Percentiles rank a stretch among this genome's conserved stretches.
These are phyloP conservation scores for Nixonia krombeini DNA, from an alignment of 1,140 invertebrate species.

Conservation along the genomic window DNA sequence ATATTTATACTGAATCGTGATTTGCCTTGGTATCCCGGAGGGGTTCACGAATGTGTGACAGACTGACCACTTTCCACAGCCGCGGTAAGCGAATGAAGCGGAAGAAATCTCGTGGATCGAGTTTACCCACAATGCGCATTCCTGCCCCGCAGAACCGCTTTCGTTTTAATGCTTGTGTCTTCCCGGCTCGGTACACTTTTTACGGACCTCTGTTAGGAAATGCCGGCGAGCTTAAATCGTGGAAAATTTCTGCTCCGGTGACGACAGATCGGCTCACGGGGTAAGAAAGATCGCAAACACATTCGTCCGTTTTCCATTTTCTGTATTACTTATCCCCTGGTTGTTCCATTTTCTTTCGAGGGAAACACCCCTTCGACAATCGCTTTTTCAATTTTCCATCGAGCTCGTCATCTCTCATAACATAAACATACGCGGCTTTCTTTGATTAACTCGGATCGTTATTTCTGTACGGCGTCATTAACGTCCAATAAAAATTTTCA, in stretches of 20 bases:
- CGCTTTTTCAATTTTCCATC: too few species aligned
- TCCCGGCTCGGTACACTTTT: constrained; percentile 15
- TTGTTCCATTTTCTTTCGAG: constrained; percentile 13
- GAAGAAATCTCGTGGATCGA: constrained; percentile 22
- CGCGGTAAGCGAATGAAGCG: not conserved
- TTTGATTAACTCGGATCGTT: too few species aligned
- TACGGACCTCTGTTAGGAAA: constrained; percentile 1
- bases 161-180: constrained; percentile 22
- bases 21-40: too few species aligned
- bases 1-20: too few species aligned
- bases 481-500: too few species aligned
- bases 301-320: constrained; percentile 1
- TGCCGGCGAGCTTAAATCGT: constrained; percentile 22
- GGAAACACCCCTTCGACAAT: constrained; percentile 9
- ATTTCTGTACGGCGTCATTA: too few species aligned
- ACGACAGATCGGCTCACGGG: constrained; percentile 21
- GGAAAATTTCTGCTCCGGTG: constrained; percentile 31
- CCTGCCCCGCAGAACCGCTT: constrained; percentile 31
- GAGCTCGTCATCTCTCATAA: not conserved
- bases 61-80: not conserved
- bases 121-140: constrained; percentile 30
- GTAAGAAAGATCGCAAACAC: constrained; percentile 21
- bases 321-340: constrained; percentile 21
- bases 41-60: too few species aligned
- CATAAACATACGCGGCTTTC: not conserved